Evolutionary conservation across 2,888 invertebrate species (phyloP).

Genomic region (Marasmarcha lunaedactyla): DNA sequence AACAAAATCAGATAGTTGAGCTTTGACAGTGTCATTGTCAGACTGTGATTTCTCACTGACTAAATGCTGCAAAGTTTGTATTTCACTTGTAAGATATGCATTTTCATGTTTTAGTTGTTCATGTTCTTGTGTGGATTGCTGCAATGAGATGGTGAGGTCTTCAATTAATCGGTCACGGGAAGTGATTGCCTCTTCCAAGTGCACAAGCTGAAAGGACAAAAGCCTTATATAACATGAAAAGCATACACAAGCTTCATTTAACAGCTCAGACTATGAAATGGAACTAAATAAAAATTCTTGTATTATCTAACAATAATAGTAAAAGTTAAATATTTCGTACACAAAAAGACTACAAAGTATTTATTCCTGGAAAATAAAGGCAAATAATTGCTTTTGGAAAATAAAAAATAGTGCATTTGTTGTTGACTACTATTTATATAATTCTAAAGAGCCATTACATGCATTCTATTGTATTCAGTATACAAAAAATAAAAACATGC

Average conservation of each 20-base stretch:
- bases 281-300: too few relatives aligned
- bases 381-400: too few relatives aligned
- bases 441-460: too few relatives aligned
- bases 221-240: slow-evolving; percentile 19
- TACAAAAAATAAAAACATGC: too few relatives aligned
- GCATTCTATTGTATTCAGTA: too few relatives aligned
- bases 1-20: slow-evolving; percentile 53
- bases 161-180: slow-evolving; percentile 79
- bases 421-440: too few relatives aligned
- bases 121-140: slow-evolving; percentile 73
- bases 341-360: too few relatives aligned
- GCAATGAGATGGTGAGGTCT: slow-evolving; percentile 77
- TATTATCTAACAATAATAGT: too few relatives aligned
- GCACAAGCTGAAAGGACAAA: slow-evolving; percentile 76
- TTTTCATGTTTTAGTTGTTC: slow-evolving; percentile 73
- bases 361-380: too few relatives aligned
- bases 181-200: slow-evolving; percentile 77
- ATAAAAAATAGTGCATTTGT: too few relatives aligned
- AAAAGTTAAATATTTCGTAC: slow-evolving; percentile 3
- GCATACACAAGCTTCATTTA: background rate
- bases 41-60: slow-evolving; percentile 38
- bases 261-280: slow-evolving; percentile 4
- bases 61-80: slow-evolving; percentile 57
- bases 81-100: slow-evolving; percentile 71
- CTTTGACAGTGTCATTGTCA: slow-evolving; percentile 49